These are phyloP conservation scores for Myotis myotis DNA, from an alignment of 2,797 vertebrate species.

Conservation along the genomic window DNA sequence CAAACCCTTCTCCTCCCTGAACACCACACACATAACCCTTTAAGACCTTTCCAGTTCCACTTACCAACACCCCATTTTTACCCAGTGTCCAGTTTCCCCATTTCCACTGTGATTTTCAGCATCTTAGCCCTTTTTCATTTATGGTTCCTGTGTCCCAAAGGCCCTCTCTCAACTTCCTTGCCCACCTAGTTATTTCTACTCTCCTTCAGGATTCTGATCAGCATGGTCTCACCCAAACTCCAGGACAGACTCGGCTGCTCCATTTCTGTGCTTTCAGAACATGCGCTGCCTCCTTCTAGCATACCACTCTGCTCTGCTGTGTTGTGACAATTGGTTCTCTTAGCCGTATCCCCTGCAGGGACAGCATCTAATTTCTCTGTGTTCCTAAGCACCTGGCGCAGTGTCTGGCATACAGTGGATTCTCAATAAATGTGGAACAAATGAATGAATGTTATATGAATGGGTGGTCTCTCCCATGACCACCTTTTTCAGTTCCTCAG, in stretches of 20 bases:
- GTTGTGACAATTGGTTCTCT: neutral
- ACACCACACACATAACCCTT: neutral
- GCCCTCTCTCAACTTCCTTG: neutral
- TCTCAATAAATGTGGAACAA: neutral
- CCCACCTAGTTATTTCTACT: neutral
- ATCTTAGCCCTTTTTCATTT: neutral
- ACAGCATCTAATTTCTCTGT: neutral
- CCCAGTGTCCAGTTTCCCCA: neutral
- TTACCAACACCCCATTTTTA: neutral
- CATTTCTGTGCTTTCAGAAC: neutral
- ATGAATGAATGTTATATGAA: neutral
- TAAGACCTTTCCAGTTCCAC: neutral
- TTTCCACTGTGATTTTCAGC: accelerated
- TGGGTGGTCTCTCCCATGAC: neutral
- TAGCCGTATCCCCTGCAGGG: neutral
- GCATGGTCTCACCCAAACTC: accelerated
- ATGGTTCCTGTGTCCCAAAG: neutral
- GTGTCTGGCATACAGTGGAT: neutral
- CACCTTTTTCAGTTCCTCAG: neutral
- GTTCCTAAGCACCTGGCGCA: neutral
- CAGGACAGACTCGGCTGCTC: neutral
- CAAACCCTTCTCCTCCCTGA: neutral
- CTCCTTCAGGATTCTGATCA: neutral
- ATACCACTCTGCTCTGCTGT: neutral
- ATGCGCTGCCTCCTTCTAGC: neutral